Conservation (phyloP, 2,113 vertebrate genomes). For the Cairina moschata region DNA sequence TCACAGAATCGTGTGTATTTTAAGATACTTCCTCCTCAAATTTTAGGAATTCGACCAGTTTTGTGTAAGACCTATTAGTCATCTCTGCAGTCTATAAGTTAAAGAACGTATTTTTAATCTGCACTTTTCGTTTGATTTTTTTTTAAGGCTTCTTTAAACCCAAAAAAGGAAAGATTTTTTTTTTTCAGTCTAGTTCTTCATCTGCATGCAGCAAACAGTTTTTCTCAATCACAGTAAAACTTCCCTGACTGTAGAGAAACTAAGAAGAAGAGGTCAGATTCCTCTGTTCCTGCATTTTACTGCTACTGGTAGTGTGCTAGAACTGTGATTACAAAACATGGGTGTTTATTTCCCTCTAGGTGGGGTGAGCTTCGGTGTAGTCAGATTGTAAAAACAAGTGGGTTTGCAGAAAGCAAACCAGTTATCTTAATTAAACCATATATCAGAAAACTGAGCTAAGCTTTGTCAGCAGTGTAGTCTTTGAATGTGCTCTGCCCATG, state of each 20-base stretch:
- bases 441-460: not conserved
- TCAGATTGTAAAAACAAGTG: not conserved
- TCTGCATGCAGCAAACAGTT: not conserved
- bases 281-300: not conserved
- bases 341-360: not conserved
- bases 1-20: not conserved
- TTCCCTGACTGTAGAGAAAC: not conserved
- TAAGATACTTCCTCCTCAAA: not conserved
- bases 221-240: not conserved
- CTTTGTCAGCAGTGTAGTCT: not conserved
- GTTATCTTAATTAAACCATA: not conserved
- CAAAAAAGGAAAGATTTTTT: not conserved
- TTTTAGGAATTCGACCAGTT: not conserved
- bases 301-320: not conserved
- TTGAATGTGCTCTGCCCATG: rapidly evolving
- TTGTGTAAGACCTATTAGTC: not conserved
- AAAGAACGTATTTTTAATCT: not conserved
- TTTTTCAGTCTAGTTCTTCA: not conserved
- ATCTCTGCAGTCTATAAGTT: not conserved
- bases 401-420: not conserved
- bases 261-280: not conserved
- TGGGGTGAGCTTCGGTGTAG: not conserved
- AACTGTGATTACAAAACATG: not conserved
- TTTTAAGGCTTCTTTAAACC: not conserved
- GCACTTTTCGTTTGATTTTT: not conserved